Evolutionary conservation across 2,888 invertebrate species (phyloP).

Genomic region (Parnassius glacialis): DNA sequence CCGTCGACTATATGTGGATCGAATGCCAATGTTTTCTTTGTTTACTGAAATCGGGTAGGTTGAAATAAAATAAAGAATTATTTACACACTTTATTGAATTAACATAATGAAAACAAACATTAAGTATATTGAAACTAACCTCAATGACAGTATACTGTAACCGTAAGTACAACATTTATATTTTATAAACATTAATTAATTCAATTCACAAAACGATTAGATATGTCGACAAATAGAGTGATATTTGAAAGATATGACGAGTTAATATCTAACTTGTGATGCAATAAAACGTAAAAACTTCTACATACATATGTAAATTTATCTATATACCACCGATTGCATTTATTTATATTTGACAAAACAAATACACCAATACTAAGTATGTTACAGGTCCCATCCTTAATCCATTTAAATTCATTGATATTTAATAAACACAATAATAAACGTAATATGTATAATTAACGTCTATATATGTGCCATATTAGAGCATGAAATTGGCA

Average conservation of each 20-base stretch:
- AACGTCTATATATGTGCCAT: conserved; percentile 11
- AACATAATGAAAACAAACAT: conserved; percentile 80
- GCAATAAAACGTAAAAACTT: conserved; percentile 26
- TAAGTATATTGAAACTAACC: conserved; percentile 70
- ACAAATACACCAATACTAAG: conserved; percentile 10
- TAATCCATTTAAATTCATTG: conserved; percentile 11
- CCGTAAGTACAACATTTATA: conserved; percentile 77
- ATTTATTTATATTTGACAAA: conserved; percentile 17
- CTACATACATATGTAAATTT: conserved; percentile 26
- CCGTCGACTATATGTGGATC: neutral
- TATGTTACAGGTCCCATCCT: conserved; percentile 26
- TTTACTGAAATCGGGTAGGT: neutral
- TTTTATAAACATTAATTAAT: conserved; percentile 71
- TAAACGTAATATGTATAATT: neutral
- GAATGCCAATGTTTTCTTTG: neutral
- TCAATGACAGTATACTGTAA: conserved; percentile 73
- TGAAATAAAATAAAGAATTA: conserved; percentile 46
- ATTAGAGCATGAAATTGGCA: neutral
- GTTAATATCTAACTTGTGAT: conserved; percentile 43
- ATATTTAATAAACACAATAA: neutral
- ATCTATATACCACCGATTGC: conserved; percentile 22
- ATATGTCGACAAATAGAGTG: conserved; percentile 75
- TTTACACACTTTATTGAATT: conserved; percentile 82
- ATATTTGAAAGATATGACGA: conserved; percentile 72
- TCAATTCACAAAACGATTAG: conserved; percentile 75